A percentile compares a stretch with the other conserved stretches of the same genome.
Evolutionary conservation across 1,140 invertebrate species (phyloP).

Genomic region (Drosophila insularis): DNA sequence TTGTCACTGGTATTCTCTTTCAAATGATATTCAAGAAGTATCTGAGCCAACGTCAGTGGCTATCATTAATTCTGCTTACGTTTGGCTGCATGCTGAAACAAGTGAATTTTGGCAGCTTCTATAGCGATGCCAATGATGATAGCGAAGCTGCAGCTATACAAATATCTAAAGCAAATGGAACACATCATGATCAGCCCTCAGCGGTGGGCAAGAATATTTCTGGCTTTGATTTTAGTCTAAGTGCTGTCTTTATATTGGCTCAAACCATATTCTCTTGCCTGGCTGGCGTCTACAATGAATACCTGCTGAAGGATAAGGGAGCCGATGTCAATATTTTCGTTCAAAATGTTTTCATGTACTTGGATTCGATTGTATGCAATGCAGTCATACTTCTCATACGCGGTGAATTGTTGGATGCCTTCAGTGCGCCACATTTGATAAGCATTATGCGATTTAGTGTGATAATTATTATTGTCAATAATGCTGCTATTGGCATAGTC

Average conservation of each 20-base stretch:
- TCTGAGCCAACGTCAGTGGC: constrained; percentile 93
- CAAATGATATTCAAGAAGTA: constrained; percentile 94
- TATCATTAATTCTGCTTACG: constrained; percentile 93
- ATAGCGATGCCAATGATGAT: constrained; percentile 68
- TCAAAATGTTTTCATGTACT: constrained; percentile 98
- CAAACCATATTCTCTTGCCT: constrained; percentile 96
- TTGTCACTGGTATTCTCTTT: constrained; percentile 95
- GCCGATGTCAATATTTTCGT: constrained; percentile 93
- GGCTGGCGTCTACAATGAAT: constrained; percentile 98
- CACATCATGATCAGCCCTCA: not conserved
- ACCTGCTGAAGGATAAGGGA: constrained; percentile 93
- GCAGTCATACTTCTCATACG: constrained; percentile 86
- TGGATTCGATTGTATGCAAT: constrained; percentile 97
- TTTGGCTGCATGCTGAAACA: constrained; percentile 96
- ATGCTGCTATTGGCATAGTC: constrained; percentile 94
- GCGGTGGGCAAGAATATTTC: constrained; percentile 82
- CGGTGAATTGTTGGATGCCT: constrained; percentile 85
- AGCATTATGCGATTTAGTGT: constrained; percentile 88
- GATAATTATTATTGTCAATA: constrained; percentile 93
- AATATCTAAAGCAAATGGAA: not conserved
- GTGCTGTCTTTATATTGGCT: constrained; percentile 89
- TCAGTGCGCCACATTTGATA: constrained; percentile 84
- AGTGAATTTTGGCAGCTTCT: constrained; percentile 85
- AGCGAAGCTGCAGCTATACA: constrained; percentile 57
- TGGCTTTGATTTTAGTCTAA: constrained; percentile 86